These are phyloP conservation scores for Euphysa ruthae DNA, from an alignment of 30 jellyfish, hydroid and myxozoan species.

Conservation along the genomic window DNA sequence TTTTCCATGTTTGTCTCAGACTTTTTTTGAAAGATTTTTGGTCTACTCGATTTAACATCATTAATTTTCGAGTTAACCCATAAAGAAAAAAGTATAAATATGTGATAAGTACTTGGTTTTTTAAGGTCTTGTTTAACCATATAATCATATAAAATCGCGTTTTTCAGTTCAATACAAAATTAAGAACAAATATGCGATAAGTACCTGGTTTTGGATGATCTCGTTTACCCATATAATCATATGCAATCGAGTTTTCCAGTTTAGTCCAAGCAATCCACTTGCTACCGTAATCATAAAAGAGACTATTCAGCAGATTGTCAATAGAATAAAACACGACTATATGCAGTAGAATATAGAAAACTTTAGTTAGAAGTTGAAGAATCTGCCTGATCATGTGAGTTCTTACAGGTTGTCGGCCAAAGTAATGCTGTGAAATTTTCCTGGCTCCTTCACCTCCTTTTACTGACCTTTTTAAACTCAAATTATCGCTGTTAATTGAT, in stretches of 20 bases:
- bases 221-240: conserved; percentile 37
- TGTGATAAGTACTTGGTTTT: too few relatives aligned
- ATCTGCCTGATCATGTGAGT: conserved; percentile 1
- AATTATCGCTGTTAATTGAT: conserved; percentile 18
- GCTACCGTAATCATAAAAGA: conserved; percentile 7
- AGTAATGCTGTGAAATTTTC: conserved; percentile 36
- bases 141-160: too few relatives aligned
- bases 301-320: conserved; percentile 23
- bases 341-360: background rate
- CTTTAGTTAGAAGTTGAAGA: conserved; percentile 7
- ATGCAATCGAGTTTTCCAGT: conserved; percentile 15
- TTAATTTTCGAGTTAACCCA: too few relatives aligned
- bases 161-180: too few relatives aligned
- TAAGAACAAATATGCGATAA: too few relatives aligned
- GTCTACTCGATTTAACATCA: too few relatives aligned
- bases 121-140: too few relatives aligned
- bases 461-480: conserved; percentile 9
- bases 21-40: too few relatives aligned
- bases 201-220: conserved; percentile 49
- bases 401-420: conserved; percentile 7
- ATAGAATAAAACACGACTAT: background rate
- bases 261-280: conserved; percentile 29
- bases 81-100: too few relatives aligned
- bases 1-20: too few relatives aligned
- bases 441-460: conserved; percentile 25